Percentiles rank a stretch among this genome's conserved stretches.
These are phyloP conservation scores for Perca flavescens DNA, from an alignment of 2,113 vertebrate species.

Conservation along the genomic window DNA sequence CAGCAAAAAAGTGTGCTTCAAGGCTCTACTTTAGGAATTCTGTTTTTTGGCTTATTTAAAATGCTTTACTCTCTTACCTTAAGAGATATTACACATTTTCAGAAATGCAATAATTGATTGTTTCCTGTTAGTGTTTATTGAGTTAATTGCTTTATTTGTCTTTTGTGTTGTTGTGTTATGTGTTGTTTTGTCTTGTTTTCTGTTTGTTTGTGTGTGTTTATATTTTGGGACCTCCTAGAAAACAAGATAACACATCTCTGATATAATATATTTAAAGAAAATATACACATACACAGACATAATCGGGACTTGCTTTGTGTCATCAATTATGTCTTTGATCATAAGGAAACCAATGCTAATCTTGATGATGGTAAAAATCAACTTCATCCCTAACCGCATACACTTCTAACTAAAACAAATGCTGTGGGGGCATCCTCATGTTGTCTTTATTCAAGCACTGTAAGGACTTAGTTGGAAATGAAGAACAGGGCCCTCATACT, in stretches of 20 bases:
- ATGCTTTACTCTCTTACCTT: neutral
- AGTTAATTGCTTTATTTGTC: neutral
- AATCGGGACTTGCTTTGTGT: neutral
- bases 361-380: neutral
- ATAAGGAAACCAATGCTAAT: neutral
- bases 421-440: neutral
- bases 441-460: constrained; percentile 3
- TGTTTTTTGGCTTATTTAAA: neutral
- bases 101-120: neutral
- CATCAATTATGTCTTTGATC: neutral
- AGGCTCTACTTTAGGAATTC: neutral
- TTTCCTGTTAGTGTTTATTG: neutral
- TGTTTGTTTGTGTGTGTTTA: neutral
- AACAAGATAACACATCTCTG: neutral
- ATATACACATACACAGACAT: too few relatives aligned
- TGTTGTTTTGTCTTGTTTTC: neutral
- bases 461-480: neutral
- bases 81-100: neutral
- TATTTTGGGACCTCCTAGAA: neutral
- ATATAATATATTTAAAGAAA: neutral
- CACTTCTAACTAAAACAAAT: neutral
- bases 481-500: neutral
- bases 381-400: neutral
- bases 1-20: neutral
- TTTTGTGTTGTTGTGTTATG: neutral